Evolutionary conservation across 2,888 invertebrate genomes (phyloP).

Genomic region (Thymelicus sylvestris): DNA sequence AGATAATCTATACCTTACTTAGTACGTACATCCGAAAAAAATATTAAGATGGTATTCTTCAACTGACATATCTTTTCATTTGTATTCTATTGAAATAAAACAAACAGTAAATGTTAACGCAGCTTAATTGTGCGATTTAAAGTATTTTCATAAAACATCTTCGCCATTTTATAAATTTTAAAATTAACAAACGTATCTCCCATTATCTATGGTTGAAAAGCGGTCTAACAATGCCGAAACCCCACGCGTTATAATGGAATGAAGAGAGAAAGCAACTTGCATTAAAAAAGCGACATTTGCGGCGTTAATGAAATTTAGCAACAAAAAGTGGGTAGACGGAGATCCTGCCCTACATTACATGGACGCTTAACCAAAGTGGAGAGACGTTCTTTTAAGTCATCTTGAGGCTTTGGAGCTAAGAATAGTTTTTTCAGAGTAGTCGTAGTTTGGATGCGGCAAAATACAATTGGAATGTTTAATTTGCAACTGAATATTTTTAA

Average conservation of each 20-base stretch:
- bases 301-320: conserved; percentile 59
- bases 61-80: too few species aligned
- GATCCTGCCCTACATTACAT: conserved; percentile 57
- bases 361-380: conserved; percentile 65
- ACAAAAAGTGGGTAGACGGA: conserved; percentile 45
- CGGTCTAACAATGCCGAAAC: not conserved
- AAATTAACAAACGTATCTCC: not conserved
- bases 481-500: too few species aligned
- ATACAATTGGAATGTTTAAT: not conserved
- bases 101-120: too few species aligned
- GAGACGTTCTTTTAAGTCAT: conserved; percentile 54
- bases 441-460: conserved; percentile 10
- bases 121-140: too few species aligned
- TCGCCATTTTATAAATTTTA: not conserved
- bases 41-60: too few species aligned
- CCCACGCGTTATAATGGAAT: not conserved
- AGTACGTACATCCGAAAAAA: too few species aligned
- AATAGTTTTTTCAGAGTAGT: conserved; percentile 24
- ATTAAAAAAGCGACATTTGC: conserved; percentile 42
- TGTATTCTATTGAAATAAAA: too few species aligned
- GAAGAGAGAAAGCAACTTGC: conserved; percentile 7
- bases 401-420: conserved; percentile 44
- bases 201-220: not conserved
- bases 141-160: too few species aligned
- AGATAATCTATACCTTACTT: too few species aligned